phyloP scores from a whole-genome alignment of 2,888 invertebrate genomes.

The Acleris laterana region DNA sequence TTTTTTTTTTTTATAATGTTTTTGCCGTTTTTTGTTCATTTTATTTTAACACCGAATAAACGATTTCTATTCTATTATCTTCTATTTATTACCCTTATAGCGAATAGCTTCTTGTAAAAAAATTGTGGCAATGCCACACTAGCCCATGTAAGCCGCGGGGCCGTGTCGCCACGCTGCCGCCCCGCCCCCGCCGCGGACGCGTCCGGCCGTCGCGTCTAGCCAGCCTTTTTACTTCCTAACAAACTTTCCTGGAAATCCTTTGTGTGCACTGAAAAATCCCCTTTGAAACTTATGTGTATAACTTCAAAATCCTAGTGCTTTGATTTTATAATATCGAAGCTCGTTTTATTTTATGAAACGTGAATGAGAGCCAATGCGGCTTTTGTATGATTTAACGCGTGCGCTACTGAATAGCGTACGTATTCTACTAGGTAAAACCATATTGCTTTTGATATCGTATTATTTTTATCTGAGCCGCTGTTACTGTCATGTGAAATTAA shows the following conservation, averaged over 20 bases:
- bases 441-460: no score
- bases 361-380: conserved; percentile 1
- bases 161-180: conserved; percentile 5
- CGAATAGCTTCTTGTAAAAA: no score
- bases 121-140: neutral
- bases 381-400: neutral
- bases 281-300: conserved; percentile 28
- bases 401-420: no score
- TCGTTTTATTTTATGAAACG: conserved; percentile 9
- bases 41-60: no score
- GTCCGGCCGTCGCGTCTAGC: conserved; percentile 15
- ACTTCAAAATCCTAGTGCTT: conserved; percentile 30
- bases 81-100: no score
- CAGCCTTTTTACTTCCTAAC: conserved; percentile 53
- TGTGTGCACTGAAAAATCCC: conserved; percentile 34
- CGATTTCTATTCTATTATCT: no score
- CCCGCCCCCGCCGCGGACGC: neutral
- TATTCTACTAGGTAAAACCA: no score
- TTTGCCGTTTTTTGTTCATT: no score
- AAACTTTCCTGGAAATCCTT: conserved; percentile 47
- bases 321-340: conserved; percentile 26
- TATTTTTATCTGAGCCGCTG: no score
- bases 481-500: no score
- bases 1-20: no score
- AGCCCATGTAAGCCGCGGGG: neutral